These are phyloP conservation scores for Elysia crispata DNA, from an alignment of 2,888 invertebrate species.

Conservation along the genomic window DNA sequence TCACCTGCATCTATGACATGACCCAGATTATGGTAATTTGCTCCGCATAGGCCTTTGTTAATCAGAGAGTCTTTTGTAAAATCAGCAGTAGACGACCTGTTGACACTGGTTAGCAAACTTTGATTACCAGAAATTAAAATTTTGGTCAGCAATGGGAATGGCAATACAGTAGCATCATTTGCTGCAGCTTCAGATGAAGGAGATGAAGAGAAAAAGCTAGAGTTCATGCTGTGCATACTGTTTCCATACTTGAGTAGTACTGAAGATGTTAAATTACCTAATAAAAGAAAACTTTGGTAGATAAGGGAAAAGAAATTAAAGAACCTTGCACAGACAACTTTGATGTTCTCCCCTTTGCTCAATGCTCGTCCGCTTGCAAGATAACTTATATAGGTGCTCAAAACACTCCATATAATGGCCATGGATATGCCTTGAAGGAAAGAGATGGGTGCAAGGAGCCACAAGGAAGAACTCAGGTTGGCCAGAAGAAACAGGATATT, in stretches of 20 bases:
- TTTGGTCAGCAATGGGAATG: too few species aligned
- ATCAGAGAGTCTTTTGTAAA: not conserved
- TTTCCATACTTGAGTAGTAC: not conserved
- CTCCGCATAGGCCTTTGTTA: not conserved
- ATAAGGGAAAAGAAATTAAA: not conserved
- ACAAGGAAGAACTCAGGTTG: not conserved
- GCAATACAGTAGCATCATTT: too few species aligned
- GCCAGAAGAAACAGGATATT: not conserved
- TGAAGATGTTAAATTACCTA: not conserved
- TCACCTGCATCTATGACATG: not conserved
- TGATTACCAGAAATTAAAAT: too few species aligned
- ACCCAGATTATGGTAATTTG: not conserved
- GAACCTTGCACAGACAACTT: not conserved
- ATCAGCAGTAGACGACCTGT: not conserved
- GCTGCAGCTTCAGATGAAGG: too few species aligned
- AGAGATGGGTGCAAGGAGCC: not conserved
- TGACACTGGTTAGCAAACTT: not conserved
- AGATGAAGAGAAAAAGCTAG: too few species aligned
- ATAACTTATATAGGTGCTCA: not conserved
- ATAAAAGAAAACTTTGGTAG: not conserved
- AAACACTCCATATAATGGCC: not conserved
- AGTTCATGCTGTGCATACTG: not conserved
- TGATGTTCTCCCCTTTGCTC: not conserved
- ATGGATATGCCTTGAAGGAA: not conserved
- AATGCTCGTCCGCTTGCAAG: not conserved